Evolutionary conservation across 2,797 vertebrate species (phyloP).

Genomic region (Rhabdophis nuchalis): DNA sequence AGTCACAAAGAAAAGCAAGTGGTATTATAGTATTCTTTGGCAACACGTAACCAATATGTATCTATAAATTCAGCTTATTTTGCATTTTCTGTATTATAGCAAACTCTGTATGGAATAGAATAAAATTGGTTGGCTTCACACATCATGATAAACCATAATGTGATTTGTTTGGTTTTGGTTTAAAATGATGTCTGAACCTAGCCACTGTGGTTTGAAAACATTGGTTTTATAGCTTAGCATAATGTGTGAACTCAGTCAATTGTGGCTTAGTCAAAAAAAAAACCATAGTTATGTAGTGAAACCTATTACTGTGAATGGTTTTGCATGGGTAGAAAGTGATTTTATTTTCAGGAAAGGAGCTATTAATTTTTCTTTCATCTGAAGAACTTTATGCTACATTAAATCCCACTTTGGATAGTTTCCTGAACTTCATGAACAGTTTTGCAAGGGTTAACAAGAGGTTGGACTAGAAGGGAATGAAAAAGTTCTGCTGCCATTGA

Average conservation of each 20-base stretch:
- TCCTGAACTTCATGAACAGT: background rate
- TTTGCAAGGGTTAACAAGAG: background rate
- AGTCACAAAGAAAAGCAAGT: constrained; percentile 62
- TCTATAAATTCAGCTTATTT: constrained; percentile 41
- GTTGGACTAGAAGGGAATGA: background rate
- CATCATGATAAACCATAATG: background rate
- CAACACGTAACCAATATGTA: background rate
- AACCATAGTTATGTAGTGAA: background rate
- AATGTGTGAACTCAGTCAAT: background rate
- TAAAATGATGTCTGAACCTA: background rate
- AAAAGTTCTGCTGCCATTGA: background rate
- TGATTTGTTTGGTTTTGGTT: background rate
- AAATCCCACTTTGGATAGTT: background rate
- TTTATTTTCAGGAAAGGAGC: background rate
- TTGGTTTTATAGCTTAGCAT: background rate
- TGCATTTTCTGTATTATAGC: constrained; percentile 67
- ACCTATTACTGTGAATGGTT: background rate
- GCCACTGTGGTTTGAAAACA: background rate
- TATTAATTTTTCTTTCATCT: background rate
- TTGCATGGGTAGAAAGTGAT: background rate
- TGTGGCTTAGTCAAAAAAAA: background rate
- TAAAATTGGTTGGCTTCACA: background rate
- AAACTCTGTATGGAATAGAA: constrained; percentile 52
- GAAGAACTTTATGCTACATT: background rate
- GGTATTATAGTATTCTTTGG: constrained; percentile 28